Conservation (phyloP, 64 coral and sea anemone species). For the Montipora sp. region DNA sequence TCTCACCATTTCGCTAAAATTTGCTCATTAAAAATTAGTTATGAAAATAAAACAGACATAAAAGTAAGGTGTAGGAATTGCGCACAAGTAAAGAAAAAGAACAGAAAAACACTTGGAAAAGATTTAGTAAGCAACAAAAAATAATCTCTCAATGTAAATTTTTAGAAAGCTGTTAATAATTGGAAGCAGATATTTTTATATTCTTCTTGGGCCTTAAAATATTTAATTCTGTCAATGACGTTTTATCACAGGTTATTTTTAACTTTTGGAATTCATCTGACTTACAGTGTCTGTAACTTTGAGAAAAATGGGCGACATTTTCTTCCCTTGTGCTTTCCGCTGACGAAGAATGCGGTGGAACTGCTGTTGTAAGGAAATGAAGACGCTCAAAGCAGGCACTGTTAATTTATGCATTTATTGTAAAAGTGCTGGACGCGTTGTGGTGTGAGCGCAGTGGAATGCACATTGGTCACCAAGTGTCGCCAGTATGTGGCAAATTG, state of each 20-base stretch:
- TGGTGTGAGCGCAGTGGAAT: background rate
- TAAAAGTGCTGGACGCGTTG: too few relatives aligned
- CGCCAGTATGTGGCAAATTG: background rate
- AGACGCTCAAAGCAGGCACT: too few relatives aligned
- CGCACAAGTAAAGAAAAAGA: background rate
- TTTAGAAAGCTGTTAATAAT: conserved; percentile 45
- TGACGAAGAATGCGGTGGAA: background rate
- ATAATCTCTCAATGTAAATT: conserved; percentile 37
- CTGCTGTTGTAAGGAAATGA: background rate
- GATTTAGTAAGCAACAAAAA: background rate
- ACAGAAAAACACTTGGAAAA: background rate
- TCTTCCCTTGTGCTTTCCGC: background rate
- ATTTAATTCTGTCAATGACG: conserved; percentile 37
- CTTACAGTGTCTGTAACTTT: background rate
- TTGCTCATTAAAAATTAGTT: background rate
- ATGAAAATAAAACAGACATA: background rate
- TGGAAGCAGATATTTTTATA: conserved; percentile 59
- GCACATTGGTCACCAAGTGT: background rate
- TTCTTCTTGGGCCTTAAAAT: conserved; percentile 11
- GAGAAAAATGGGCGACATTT: background rate
- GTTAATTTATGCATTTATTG: too few relatives aligned
- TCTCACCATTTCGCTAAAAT: background rate
- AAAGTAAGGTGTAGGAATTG: background rate
- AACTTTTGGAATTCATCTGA: conserved; percentile 25
- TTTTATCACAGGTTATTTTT: conserved; percentile 12